Evolutionary conservation across 2,797 vertebrate species (phyloP), one percentile per base, ranked within the genome.

Genomic region (Threskiornis aethiopicus): DNA sequence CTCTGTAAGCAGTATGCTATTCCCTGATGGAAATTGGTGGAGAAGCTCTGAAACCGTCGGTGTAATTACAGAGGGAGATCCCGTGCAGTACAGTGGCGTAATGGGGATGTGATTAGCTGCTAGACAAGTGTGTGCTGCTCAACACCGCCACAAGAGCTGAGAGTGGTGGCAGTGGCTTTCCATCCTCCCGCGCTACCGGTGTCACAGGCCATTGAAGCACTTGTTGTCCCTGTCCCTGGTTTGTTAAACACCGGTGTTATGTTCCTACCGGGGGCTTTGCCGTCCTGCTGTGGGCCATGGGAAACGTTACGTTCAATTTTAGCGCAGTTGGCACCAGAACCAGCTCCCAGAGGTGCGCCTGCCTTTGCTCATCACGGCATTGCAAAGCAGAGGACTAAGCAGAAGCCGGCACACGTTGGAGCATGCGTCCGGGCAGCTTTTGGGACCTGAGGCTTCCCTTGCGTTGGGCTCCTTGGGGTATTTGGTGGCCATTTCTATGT

Each of bases 61-160:
- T 65, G 82, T 78, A 42, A 88, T 94, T 87, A 25, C 42, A 61
- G 83, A 78, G 69, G 62, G 70, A n/a, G 33, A 35, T 65, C 58
- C 75, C 17, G 16, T 19, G 28, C 33, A 9, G 31, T 46, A 4
- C 0, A 0, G n/a, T 24, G 28, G 22, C 59, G 70, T 79, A 31
- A 29, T 13, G 15, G 73, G 62, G 37, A 37, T 11, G 10, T 0
- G 8, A 11, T 39, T 33, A 28, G 17, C 46, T 49, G 67, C 77
- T 47, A 11, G 62, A 29, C 57, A 52, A 39, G 82, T 5, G 33
- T 0, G 0, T 0, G 3, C 13, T 42, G 15, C 73, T n/a, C 51
- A 13, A 2, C 33, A 11, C 10, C 55, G 37, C 31, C 42, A 3
- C 0, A 0, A 37, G 25, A 71, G 35, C 55, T 3, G 8, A 44